Conservation (phyloP, 2,797 vertebrate species). For the Ptychobarbus kaznakovi region DNA sequence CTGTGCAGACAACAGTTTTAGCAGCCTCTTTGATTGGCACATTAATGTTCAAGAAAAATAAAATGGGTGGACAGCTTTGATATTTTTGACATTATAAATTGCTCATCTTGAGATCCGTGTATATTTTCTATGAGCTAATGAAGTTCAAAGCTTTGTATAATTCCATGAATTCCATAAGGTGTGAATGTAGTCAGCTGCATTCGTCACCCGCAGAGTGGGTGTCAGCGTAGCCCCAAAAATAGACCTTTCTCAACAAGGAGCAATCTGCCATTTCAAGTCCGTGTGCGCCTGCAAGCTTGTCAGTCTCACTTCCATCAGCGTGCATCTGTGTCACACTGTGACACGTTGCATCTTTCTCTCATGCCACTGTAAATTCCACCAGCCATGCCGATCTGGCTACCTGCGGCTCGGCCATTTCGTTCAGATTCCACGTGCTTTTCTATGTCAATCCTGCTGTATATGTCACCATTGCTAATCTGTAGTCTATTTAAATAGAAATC, state of each 20-base stretch:
- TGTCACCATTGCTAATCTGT: constrained; percentile 25
- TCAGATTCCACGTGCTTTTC: background rate
- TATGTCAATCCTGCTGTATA: background rate
- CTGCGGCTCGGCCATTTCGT: background rate
- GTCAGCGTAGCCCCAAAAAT: constrained; percentile 53
- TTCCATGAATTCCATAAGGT: constrained; percentile 31
- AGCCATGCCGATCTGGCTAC: constrained; percentile 20
- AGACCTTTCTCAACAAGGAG: constrained; percentile 55
- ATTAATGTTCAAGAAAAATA: background rate
- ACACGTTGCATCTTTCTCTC: constrained; percentile 44
- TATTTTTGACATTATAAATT: constrained; percentile 2
- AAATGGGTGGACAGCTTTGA: background rate
- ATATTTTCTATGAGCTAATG: background rate
- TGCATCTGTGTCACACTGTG: constrained; percentile 53
- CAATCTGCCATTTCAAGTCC: constrained; percentile 59
- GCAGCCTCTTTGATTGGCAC: background rate
- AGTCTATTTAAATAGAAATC: constrained; percentile 64
- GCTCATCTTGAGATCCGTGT: background rate
- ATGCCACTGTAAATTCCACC: constrained; percentile 32
- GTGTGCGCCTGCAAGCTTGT: constrained; percentile 46
- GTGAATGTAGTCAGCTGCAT: constrained; percentile 47
- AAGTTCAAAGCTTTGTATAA: constrained; percentile 7
- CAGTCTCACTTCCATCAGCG: constrained; percentile 55
- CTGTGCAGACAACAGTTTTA: constrained; percentile 12
- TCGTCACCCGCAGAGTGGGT: constrained; percentile 49